These are phyloP conservation scores for Microcebus lehilahytsara DNA, from an alignment of 2,113 vertebrate species.

Conservation along the genomic window DNA sequence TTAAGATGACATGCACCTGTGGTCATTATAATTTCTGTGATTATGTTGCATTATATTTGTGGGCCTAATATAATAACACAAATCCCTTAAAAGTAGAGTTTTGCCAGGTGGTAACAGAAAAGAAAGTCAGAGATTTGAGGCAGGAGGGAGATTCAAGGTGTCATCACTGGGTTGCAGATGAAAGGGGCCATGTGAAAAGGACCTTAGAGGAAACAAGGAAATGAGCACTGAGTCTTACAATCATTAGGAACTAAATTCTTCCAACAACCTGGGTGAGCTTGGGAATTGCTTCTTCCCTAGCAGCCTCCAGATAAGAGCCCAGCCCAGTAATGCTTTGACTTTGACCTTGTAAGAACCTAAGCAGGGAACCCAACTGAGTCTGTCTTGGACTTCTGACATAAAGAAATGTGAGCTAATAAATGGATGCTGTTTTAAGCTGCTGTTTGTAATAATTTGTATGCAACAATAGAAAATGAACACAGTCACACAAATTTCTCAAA, in stretches of 20 bases:
- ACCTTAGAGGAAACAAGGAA: not conserved
- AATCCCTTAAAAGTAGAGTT: not conserved
- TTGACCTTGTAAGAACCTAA: not conserved
- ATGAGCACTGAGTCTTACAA: not conserved
- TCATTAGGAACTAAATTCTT: not conserved
- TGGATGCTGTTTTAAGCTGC: not conserved
- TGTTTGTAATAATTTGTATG: not conserved
- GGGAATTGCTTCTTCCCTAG: not conserved
- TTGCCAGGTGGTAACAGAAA: not conserved
- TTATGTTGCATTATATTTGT: not conserved
- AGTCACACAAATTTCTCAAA: not conserved
- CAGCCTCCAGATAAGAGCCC: not conserved
- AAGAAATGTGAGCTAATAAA: not conserved
- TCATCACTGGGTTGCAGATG: not conserved
- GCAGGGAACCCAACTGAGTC: not conserved
- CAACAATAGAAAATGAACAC: not conserved
- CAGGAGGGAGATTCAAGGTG: not conserved
- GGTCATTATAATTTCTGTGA: not conserved
- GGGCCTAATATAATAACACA: not conserved
- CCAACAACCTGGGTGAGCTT: not conserved
- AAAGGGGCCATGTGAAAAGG: not conserved
- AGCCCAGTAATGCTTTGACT: not conserved
- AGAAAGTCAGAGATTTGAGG: not conserved
- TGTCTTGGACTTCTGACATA: not conserved
- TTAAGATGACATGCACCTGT: not conserved